These are phyloP conservation scores for Chiridota heheva DNA, from an alignment of 35 echinoderm and acorn worm species.

Conservation along the genomic window DNA sequence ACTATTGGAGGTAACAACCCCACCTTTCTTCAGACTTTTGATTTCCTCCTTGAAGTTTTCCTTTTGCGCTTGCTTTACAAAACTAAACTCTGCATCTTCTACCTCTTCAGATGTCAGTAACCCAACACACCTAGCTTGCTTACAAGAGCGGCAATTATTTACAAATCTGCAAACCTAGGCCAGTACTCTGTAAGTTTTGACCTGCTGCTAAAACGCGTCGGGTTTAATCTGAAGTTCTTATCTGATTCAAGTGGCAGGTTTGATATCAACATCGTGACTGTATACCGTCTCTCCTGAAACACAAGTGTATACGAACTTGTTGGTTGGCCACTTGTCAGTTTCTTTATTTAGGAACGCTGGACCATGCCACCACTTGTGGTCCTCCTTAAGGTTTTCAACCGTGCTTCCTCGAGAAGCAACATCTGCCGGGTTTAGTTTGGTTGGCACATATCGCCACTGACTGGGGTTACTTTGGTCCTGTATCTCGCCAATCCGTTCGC, in stretches of 20 bases:
- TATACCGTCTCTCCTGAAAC: background rate
- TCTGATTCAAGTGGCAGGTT: background rate
- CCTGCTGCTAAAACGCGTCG: conserved; percentile 6
- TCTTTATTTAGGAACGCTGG: background rate
- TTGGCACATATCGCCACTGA: conserved; percentile 33
- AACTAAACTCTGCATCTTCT: background rate
- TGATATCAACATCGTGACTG: background rate
- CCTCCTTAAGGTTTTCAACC: background rate
- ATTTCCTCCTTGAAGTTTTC: background rate
- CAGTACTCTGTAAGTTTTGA: conserved; percentile 17
- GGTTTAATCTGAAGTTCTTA: background rate
- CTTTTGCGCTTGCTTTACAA: background rate
- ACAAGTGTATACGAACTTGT: background rate
- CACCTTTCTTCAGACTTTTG: background rate
- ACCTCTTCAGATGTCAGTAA: background rate
- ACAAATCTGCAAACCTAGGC: conserved; percentile 21
- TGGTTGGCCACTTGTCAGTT: background rate
- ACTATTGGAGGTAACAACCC: conserved; percentile 12
- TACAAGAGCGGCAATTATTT: background rate
- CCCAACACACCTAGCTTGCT: background rate
- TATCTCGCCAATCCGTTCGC: conserved; percentile 32
- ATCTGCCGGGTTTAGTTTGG: background rate
- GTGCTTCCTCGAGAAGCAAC: background rate
- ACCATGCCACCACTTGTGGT: background rate
- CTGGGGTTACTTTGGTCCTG: conserved; percentile 17